Percentiles rank a stretch among this genome's conserved stretches.
phyloP scores from a whole-genome alignment of 2,113 vertebrate genomes.

The Myodes glareolus region DNA sequence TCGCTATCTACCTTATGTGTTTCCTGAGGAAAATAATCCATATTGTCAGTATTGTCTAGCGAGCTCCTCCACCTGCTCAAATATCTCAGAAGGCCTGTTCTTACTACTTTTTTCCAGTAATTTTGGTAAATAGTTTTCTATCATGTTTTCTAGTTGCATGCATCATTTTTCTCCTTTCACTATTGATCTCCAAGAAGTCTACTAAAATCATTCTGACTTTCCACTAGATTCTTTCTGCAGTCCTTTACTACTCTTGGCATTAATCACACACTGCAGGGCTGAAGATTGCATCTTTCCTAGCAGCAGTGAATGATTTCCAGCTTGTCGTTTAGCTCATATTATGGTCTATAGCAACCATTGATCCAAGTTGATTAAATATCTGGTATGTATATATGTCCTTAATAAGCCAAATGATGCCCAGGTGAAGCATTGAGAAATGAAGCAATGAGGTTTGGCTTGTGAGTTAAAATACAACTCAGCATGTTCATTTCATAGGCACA shows the following conservation, averaged over 20 bases:
- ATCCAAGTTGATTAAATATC: background rate
- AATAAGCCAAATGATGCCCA: background rate
- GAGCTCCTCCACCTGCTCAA: background rate
- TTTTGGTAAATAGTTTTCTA: background rate
- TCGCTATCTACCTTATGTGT: background rate
- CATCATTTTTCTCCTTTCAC: background rate
- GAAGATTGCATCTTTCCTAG: background rate
- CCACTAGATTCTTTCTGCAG: background rate
- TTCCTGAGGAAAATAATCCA: background rate
- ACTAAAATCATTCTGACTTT: background rate
- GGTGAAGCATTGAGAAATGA: background rate
- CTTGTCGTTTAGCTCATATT: background rate
- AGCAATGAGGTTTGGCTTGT: too few relatives aligned
- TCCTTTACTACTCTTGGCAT: background rate
- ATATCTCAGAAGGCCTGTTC: background rate
- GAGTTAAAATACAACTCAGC: background rate
- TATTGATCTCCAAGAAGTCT: background rate
- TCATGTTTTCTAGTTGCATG: background rate
- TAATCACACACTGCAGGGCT: background rate
- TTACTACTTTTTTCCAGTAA: background rate
- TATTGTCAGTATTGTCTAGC: background rate
- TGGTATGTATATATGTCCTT: background rate
- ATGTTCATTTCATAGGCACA: background rate
- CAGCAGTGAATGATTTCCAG: background rate
- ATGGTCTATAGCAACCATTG: background rate